phyloP scores from a whole-genome alignment of 2,888 invertebrate genomes.

The Plagiodera versicolora region DNA sequence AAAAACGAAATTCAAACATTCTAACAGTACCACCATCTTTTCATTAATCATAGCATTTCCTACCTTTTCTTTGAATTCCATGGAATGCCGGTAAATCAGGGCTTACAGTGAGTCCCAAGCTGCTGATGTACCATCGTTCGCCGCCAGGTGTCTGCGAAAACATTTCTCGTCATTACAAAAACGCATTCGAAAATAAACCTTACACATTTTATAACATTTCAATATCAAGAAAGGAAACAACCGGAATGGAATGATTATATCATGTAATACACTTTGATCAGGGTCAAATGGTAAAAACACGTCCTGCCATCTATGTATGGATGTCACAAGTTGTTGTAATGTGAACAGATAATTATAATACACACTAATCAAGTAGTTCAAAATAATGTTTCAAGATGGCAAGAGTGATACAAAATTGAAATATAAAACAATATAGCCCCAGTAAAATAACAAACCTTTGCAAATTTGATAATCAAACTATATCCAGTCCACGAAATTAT shows the following conservation, averaged over 20 bases:
- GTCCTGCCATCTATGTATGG: too few species aligned
- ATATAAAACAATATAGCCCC: too few species aligned
- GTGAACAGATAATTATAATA: too few species aligned
- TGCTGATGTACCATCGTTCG: conserved; percentile 85
- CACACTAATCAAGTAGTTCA: too few species aligned
- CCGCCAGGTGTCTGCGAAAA: conserved; percentile 78
- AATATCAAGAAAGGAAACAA: too few species aligned
- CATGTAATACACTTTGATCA: too few species aligned
- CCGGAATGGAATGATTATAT: too few species aligned
- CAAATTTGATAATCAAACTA: conserved; percentile 73
- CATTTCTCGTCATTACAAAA: neutral
- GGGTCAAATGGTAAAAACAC: neutral
- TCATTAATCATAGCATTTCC: conserved; percentile 52
- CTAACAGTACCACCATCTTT: too few species aligned
- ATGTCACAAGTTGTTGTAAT: too few species aligned
- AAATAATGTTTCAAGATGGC: neutral
- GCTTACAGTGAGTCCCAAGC: conserved; percentile 75
- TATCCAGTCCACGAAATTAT: conserved; percentile 77
- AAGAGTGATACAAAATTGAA: neutral
- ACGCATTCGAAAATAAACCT: too few species aligned
- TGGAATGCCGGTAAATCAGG: conserved; percentile 48
- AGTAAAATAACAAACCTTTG: conserved; percentile 73
- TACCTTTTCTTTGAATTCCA: conserved; percentile 48
- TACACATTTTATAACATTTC: too few species aligned
- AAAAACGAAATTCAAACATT: too few species aligned